Evolutionary conservation across 1,140 invertebrate species (phyloP).

Genomic region (Drosophila bocqueti): DNA sequence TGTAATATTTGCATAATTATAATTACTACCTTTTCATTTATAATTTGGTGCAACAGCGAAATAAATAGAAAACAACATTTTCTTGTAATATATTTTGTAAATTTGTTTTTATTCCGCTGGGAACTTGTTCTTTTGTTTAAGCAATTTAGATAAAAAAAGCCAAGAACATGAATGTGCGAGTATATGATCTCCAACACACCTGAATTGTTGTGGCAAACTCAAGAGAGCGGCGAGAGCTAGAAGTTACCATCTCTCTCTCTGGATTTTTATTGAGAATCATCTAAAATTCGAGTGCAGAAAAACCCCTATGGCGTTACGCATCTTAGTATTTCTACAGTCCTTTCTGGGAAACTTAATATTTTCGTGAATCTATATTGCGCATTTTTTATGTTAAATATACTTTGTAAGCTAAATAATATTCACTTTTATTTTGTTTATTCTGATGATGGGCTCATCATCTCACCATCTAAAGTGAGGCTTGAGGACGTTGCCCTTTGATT

Average conservation of each 20-base stretch:
- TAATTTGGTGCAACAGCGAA: background rate
- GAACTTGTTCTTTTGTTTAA: background rate
- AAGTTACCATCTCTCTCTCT: no score
- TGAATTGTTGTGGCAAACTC: no score
- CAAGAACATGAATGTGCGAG: no score
- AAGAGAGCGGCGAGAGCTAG: no score
- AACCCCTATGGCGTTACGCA: no score
- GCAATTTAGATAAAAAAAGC: no score
- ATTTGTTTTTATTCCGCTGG: background rate
- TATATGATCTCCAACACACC: no score
- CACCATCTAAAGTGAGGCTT: background rate
- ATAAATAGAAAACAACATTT: background rate
- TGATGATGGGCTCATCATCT: background rate
- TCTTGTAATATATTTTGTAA: background rate
- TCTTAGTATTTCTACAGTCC: no score
- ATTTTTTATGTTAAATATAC: background rate
- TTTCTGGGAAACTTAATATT: background rate
- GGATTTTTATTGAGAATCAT: no score
- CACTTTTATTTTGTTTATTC: background rate
- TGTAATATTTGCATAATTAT: background rate
- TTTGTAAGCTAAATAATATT: background rate
- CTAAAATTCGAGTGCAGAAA: no score
- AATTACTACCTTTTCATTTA: background rate
- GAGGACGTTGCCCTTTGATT: slow-evolving; percentile 22
- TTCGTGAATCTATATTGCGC: background rate